Base-by-base conservation (phyloP, 2,888 invertebrate genomes). In the Adelognathus sp. region DNA sequence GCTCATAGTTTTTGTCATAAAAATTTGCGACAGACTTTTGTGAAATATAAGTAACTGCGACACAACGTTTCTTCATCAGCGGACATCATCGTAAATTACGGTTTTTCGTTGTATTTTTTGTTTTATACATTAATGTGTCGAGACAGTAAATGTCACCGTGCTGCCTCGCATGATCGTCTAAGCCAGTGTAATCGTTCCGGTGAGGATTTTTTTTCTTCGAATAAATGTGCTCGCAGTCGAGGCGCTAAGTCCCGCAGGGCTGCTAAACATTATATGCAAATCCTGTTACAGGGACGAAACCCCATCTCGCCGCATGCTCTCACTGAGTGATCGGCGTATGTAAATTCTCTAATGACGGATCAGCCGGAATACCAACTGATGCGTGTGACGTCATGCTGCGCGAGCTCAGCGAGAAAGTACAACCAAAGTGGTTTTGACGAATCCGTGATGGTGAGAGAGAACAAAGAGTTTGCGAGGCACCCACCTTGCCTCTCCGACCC, bases 331-430 rank as follows among this genome's bases (percentile, higher is more conserved):
- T 89, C 83, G 88, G 82, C 83, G 72, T 88, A 89, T 89, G 89
- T 84, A 88, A 88, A 89, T 89, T 83, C 82, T 80, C 83, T 88
- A 89, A 89, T 88, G 89, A 89, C 86, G 86, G 86, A 86, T 87
- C 87, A 87, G 84, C 82, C 82, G 58, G 81, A 78, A 81, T 77
- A 75, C 75, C 81, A 80, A 81, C 83, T 80, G 82, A 84, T 82
- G 81, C 36, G 52, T 41, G 33, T 87, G 87, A 87, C 88, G 87
- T 87, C 89, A 89, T 85, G 89, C 89, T 88, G 89, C 36, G 88
- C 52, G n/a, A n/a, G 54, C 52, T 73, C 78, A 82, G 82, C 78
- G 76, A 36, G 39, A 27, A 52, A 79, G 39, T n/a, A n/a, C 84
- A 85, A 86, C 83, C 85, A 83, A 86, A 85, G 85, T 86, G 84